Percentiles rank a stretch among this genome's conserved stretches.
Conservation (phyloP, 2,797 vertebrate species). For the Lithobates sylvaticus region DNA sequence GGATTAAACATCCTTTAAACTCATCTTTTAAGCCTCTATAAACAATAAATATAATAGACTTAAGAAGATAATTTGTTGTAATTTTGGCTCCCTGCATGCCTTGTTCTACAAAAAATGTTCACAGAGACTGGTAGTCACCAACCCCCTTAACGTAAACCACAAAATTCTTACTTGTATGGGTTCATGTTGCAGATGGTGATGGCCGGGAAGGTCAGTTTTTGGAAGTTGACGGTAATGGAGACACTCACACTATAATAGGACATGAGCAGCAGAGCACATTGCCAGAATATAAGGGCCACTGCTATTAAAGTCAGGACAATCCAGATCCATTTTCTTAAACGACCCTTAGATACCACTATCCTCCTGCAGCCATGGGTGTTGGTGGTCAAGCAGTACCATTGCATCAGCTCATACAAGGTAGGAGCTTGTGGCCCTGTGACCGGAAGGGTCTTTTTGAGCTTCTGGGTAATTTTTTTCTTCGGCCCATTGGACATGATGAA, state of each 20-base stretch:
- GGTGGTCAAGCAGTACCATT: slow-evolving; percentile 82
- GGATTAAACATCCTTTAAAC: background rate
- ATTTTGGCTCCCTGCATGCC: background rate
- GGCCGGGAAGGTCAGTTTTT: slow-evolving; percentile 79
- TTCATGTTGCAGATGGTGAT: slow-evolving; percentile 85
- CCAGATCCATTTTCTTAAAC: slow-evolving; percentile 78
- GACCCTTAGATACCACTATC: slow-evolving; percentile 81
- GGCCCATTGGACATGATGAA: slow-evolving; percentile 68
- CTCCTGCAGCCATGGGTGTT: slow-evolving; percentile 83
- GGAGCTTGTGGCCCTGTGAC: slow-evolving; percentile 80
- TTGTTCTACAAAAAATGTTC: background rate
- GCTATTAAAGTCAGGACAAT: slow-evolving; percentile 76
- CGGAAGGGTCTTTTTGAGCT: slow-evolving; percentile 75
- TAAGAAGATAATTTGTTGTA: background rate
- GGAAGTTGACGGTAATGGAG: slow-evolving; percentile 80
- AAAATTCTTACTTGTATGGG: slow-evolving; percentile 77
- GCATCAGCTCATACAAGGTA: slow-evolving; percentile 78
- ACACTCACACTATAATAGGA: slow-evolving; percentile 80
- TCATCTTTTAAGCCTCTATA: background rate
- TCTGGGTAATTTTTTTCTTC: slow-evolving; percentile 73
- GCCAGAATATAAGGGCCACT: slow-evolving; percentile 80
- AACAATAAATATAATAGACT: background rate
- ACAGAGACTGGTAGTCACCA: background rate
- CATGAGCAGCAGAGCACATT: slow-evolving; percentile 76
- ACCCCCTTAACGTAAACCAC: background rate